Evolutionary conservation across 2,888 invertebrate species (phyloP).

Genomic region (Mayetiola destructor): DNA sequence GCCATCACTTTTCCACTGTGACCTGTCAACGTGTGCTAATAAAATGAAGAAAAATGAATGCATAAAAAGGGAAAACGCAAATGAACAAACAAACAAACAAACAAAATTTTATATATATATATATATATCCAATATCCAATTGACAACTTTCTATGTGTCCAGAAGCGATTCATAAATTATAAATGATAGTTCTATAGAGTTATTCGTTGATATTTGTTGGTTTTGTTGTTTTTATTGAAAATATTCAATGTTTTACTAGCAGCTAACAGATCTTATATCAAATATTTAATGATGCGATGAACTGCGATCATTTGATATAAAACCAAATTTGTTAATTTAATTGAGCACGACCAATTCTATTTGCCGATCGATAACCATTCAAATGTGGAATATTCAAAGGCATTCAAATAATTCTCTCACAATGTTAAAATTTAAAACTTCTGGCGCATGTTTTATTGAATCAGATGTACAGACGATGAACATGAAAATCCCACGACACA

Average conservation of each 20-base stretch:
- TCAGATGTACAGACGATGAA: neutral
- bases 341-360: slow-evolving; percentile 1
- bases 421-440: neutral
- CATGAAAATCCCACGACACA: slow-evolving; percentile 7
- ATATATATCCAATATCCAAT: no score
- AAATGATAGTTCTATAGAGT: no score
- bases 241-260: no score
- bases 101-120: no score
- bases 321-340: slow-evolving; percentile 8
- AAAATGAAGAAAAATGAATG: neutral
- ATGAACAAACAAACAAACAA: no score
- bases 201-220: no score
- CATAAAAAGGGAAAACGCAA: neutral
- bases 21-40: slow-evolving; percentile 35
- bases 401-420: neutral
- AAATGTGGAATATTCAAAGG: neutral
- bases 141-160: no score
- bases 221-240: no score
- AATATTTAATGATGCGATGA: no score
- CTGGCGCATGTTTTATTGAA: slow-evolving; percentile 10
- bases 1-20: slow-evolving; percentile 97
- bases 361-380: neutral
- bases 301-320: neutral
- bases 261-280: no score
- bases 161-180: no score